phyloP scores from a whole-genome alignment of 2,113 vertebrate species.

The Physeter macrocephalus region DNA sequence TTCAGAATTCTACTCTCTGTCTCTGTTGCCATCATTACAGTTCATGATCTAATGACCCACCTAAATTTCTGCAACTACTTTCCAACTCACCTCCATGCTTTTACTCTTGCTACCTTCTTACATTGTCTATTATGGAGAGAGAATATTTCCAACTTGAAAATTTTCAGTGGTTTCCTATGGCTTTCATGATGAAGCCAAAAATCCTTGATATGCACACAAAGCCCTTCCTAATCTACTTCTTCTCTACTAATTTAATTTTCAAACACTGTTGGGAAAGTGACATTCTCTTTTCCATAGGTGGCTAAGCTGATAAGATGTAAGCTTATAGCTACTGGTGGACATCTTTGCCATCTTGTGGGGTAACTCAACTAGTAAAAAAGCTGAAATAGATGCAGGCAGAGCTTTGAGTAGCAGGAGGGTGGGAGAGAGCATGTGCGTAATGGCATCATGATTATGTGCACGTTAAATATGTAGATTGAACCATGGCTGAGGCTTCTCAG shows the following conservation, averaged over 20 bases:
- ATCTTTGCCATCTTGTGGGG: background rate
- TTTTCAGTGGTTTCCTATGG: background rate
- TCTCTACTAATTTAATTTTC: background rate
- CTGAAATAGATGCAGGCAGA: background rate
- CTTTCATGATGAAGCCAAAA: background rate
- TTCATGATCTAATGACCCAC: background rate
- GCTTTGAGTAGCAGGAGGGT: background rate
- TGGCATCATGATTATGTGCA: background rate
- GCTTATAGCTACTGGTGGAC: background rate
- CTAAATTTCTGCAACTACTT: background rate
- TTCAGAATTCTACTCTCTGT: background rate
- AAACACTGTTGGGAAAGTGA: background rate
- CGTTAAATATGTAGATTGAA: no score
- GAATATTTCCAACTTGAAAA: background rate
- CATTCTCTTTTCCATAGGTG: background rate
- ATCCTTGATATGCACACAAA: background rate
- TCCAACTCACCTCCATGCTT: background rate
- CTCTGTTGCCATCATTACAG: background rate
- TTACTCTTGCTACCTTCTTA: background rate
- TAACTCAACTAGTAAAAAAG: background rate
- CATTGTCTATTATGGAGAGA: background rate
- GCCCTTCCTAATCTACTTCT: background rate
- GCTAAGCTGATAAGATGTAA: background rate
- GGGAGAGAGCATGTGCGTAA: background rate
- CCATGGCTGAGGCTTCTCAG: background rate